phyloP scores from a whole-genome alignment of 2,797 vertebrate genomes.

The Phataginus tricuspis region DNA sequence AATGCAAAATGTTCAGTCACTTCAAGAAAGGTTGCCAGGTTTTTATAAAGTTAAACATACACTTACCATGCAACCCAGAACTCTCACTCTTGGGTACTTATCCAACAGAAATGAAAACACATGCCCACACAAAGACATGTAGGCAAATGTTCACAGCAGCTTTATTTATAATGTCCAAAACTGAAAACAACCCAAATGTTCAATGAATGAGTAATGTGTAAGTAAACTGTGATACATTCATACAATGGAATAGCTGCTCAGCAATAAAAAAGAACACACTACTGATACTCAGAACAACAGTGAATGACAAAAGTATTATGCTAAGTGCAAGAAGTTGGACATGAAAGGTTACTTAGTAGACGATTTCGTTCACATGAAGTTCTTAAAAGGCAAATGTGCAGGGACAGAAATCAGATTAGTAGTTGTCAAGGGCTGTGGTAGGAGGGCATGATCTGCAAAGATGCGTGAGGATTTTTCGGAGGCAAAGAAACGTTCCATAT shows the following conservation, averaged over 20 bases:
- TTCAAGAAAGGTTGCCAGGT: constrained; percentile 56
- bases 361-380: not conserved
- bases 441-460: not conserved
- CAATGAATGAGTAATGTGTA: constrained; percentile 51
- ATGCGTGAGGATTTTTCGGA: not conserved
- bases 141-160: constrained; percentile 67
- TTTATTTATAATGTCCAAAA: constrained; percentile 71
- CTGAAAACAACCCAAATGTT: constrained; percentile 65
- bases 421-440: not conserved
- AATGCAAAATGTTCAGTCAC: constrained; percentile 39
- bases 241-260: not conserved
- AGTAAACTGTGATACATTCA: constrained; percentile 56
- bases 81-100: constrained; percentile 64
- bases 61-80: constrained; percentile 57
- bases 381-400: not conserved
- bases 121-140: constrained; percentile 64
- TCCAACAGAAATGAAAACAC: constrained; percentile 70
- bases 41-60: constrained; percentile 64
- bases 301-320: not conserved
- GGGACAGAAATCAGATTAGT: not conserved
- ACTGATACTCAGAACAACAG: not conserved
- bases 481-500: not conserved
- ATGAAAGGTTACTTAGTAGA: constrained; percentile 5
- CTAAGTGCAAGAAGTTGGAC: not conserved
- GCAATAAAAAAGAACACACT: constrained; percentile 7